Base-by-base conservation (phyloP, 2,797 vertebrate genomes). In the Aselliscus stoliczkanus region DNA sequence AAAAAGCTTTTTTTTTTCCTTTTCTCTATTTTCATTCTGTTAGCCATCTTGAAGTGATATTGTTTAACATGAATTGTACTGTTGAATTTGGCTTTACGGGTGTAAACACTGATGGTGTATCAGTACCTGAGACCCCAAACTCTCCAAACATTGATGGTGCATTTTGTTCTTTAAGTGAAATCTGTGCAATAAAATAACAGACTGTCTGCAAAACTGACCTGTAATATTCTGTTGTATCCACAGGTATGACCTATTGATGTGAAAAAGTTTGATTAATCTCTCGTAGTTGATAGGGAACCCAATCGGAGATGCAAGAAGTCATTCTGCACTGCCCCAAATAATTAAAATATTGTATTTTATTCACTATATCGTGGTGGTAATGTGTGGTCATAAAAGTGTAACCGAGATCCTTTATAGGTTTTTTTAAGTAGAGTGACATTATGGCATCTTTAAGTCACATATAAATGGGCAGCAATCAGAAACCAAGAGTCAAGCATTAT, bases 151-250 rank as follows among this genome's bases (percentile, higher is more conserved):
- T 95, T 97, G 97, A 98, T 98, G 98, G 98, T 98, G 98, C 97
- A 92, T 98, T 96, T 98, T 98, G 97, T 98, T 98, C 96, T 97
- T 98, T 94, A 98, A 98, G 97, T 97, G 96, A 98, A 98, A 98
- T 97, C 94, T 98, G 98, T 98, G 98, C 97, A 98, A 98, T 97
- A 98, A 98, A 98, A 97, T 98, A 98, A 98, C 98, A 97, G 98
- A 98, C 96, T 98, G 94, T 97, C 96, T 98, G 97, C 97, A 97
- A 97, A 98, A 82, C 77, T 4, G 95, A 91, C 50, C 95, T 96
- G 79, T 39, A 27, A 47, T 95, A 90, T 96, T 97, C 93, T 97
- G 76, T 72, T 90, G 9, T 95, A 67, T 96, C 83, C 83, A 37
- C 54, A 90, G 56, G 18, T 86, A 29, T 44, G 39, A 37, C 76